Percentiles rank a stretch among this genome's conserved stretches.
phyloP scores from a whole-genome alignment of 64 coral and sea anemone genomes.

The Platygyra sinensis region DNA sequence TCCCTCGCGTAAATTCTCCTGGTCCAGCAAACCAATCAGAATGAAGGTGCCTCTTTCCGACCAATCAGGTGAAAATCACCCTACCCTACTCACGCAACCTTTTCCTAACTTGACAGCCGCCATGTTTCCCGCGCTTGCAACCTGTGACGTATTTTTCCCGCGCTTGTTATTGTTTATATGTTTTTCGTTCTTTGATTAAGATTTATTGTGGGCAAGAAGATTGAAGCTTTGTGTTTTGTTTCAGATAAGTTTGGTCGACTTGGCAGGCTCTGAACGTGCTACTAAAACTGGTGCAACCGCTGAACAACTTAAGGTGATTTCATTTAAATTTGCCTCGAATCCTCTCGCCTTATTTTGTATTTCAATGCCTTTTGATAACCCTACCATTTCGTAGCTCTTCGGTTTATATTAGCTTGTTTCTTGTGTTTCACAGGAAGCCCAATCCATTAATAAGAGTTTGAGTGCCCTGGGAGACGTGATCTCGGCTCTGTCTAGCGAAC shows the following conservation, averaged over 20 bases:
- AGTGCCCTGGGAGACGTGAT: slow-evolving; percentile 97
- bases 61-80: too few relatives aligned
- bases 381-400: not conserved
- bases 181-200: not conserved
- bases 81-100: too few relatives aligned
- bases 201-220: not conserved
- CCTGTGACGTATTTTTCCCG: too few relatives aligned
- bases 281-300: slow-evolving; percentile 84
- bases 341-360: not conserved
- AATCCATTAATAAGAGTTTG: slow-evolving; percentile 97
- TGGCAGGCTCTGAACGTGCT: slow-evolving; percentile 94
- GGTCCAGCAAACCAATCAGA: not conserved
- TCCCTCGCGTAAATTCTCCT: too few relatives aligned
- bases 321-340: not conserved
- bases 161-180: too few relatives aligned
- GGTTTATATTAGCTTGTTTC: too few relatives aligned
- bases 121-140: too few relatives aligned
- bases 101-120: too few relatives aligned
- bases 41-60: not conserved
- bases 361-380: not conserved
- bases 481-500: slow-evolving; percentile 91
- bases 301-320: slow-evolving; percentile 87
- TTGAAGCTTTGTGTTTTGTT: not conserved
- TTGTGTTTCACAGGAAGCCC: slow-evolving; percentile 84
- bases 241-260: slow-evolving; percentile 93